Conservation (phyloP, 2,888 invertebrate genomes). For the Polyploca ridens region DNA sequence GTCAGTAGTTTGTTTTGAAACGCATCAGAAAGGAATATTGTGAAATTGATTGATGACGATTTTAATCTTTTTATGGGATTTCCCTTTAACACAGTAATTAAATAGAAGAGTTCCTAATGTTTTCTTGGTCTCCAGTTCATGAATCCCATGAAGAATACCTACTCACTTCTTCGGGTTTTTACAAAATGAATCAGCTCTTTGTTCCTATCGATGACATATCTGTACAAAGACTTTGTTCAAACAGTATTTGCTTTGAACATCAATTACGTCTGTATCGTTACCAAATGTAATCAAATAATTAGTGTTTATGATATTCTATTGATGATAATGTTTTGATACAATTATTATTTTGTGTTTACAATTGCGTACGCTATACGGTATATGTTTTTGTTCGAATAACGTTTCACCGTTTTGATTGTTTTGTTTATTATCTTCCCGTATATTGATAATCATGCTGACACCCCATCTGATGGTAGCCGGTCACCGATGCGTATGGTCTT, state of each 20-base stretch:
- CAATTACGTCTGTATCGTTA: neutral
- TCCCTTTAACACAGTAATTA: no score
- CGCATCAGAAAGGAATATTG: no score
- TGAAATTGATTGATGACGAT: no score
- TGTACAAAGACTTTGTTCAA: constrained; percentile 7
- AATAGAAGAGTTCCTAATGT: no score
- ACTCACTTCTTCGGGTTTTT: neutral
- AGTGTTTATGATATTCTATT: constrained; percentile 1
- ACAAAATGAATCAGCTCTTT: constrained; percentile 13
- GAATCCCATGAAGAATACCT: neutral
- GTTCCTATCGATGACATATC: neutral
- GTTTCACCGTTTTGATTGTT: neutral
- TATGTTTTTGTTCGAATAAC: neutral
- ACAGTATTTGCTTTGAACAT: neutral
- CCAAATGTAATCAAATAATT: constrained; percentile 9
- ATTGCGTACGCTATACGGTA: neutral
- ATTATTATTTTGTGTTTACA: constrained; percentile 1
- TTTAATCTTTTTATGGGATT: no score
- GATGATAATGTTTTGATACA: neutral
- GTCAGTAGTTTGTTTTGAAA: no score
- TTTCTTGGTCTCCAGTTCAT: no score
- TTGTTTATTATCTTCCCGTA: neutral
- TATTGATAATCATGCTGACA: neutral
- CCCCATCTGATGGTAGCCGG: no score
- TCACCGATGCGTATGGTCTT: no score